Conservation (phyloP, 2,888 invertebrate species). For the Agriotes lineatus region DNA sequence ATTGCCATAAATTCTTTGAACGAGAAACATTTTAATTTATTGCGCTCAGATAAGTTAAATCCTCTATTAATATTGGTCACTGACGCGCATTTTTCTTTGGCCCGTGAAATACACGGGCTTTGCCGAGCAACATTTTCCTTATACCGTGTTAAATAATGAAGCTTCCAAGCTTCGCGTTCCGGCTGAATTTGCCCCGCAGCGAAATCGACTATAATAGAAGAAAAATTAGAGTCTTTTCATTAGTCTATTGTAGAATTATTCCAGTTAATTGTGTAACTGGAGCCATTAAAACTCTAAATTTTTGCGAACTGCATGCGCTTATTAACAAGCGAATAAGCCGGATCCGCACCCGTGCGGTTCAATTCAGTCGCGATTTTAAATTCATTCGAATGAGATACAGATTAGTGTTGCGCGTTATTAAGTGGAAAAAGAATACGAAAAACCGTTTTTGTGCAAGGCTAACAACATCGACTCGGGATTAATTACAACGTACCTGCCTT, state of each 20-base stretch:
- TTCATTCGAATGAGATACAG: too few relatives aligned
- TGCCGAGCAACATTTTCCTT: neutral
- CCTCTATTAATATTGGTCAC: neutral
- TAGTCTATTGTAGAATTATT: neutral
- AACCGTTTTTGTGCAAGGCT: too few relatives aligned
- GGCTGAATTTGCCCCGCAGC: neutral
- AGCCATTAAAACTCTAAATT: neutral
- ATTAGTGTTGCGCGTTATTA: too few relatives aligned
- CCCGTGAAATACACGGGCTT: neutral
- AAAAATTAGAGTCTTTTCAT: constrained; percentile 4
- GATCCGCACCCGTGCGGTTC: neutral
- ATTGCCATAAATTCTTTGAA: constrained; percentile 5
- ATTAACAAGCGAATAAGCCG: neutral
- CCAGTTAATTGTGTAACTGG: neutral
- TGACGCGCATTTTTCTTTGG: neutral
- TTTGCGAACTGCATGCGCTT: neutral
- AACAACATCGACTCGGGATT: too few relatives aligned
- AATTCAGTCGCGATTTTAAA: too few relatives aligned
- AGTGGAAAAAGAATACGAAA: too few relatives aligned
- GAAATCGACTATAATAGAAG: constrained; percentile 3
- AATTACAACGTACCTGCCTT: too few relatives aligned
- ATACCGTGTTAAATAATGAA: neutral
- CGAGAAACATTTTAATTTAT: constrained; percentile 12
- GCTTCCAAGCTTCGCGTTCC: neutral
- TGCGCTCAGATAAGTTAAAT: constrained; percentile 8